These are phyloP conservation scores for Rhizomys pruinosus DNA, from an alignment of 2,113 vertebrate species.

Conservation along the genomic window DNA sequence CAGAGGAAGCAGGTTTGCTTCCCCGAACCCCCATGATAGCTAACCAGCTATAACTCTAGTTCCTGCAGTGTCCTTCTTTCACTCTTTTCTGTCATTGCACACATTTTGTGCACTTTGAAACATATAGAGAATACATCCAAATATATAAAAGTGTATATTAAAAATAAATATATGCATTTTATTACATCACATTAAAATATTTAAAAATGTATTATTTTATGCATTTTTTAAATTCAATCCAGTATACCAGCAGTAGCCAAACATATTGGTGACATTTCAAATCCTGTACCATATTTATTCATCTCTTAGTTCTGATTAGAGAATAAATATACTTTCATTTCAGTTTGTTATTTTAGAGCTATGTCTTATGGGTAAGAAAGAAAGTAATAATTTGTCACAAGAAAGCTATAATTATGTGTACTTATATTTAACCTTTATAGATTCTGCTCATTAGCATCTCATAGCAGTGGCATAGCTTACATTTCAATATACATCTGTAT, in stretches of 20 bases:
- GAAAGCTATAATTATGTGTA: constrained; percentile 83
- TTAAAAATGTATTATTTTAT: no score
- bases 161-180: background rate
- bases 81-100: no score
- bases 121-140: no score
- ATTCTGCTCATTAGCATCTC: constrained; percentile 81
- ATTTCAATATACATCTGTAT: constrained; percentile 77
- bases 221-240: no score
- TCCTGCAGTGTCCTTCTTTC: no score
- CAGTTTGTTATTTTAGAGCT: constrained; percentile 76
- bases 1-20: no score
- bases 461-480: constrained; percentile 70
- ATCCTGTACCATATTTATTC: constrained; percentile 68
- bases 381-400: constrained; percentile 82
- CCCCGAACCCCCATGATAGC: no score
- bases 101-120: no score
- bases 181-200: constrained; percentile 57
- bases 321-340: constrained; percentile 81
- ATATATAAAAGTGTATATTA: no score
- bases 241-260: constrained; percentile 49
- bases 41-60: no score
- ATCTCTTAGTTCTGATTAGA: constrained; percentile 64
- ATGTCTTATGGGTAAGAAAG: constrained; percentile 75
- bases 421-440: constrained; percentile 87
- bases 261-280: constrained; percentile 67